phyloP scores from a whole-genome alignment of 2,797 vertebrate species.

The Distichodus sexfasciatus region DNA sequence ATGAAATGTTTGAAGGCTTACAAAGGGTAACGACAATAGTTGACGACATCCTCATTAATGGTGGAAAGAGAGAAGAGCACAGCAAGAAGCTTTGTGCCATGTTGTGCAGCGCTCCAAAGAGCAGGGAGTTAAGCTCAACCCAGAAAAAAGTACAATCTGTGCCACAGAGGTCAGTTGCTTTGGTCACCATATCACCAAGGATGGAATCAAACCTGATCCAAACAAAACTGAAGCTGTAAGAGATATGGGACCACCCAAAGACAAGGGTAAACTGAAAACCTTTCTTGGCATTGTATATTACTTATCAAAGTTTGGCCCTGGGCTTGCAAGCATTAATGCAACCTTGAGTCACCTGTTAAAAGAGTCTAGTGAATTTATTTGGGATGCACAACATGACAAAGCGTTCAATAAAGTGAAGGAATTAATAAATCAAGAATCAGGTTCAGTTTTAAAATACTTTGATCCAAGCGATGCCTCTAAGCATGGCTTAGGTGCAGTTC shows the following conservation, averaged over 20 bases:
- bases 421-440: neutral
- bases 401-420: neutral
- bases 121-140: neutral
- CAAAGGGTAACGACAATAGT: neutral
- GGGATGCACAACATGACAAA: neutral
- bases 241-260: conserved; percentile 22
- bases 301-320: conserved; percentile 3
- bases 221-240: conserved; percentile 1
- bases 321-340: neutral
- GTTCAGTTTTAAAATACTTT: neutral
- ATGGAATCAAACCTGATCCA: neutral
- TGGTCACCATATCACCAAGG: neutral
- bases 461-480: no score
- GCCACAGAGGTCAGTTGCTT: conserved; percentile 2
- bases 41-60: conserved; percentile 3
- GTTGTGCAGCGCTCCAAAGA: neutral
- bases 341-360: neutral
- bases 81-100: neutral
- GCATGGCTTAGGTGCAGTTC: no score
- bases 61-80: neutral
- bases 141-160: neutral
- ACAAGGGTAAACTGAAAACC: no score
- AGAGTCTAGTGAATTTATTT: neutral
- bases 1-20: conserved; percentile 7
- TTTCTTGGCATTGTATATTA: conserved; percentile 33